phyloP scores from a whole-genome alignment of 2,888 invertebrate genomes.

The Deilephila elpenor region DNA sequence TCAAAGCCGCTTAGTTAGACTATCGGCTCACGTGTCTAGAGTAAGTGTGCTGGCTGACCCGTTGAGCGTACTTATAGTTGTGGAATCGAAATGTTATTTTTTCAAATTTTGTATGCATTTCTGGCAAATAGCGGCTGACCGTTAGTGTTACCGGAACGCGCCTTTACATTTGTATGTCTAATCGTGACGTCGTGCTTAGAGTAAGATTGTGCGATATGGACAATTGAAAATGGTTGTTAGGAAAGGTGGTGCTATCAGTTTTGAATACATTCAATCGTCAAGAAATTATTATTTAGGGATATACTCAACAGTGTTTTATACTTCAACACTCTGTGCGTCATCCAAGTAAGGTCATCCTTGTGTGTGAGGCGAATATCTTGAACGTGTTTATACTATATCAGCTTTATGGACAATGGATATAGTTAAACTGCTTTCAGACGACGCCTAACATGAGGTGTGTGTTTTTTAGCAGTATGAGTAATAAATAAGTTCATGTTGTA shows the following conservation, averaged over 20 bases:
- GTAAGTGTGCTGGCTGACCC: neutral
- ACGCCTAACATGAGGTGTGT: neutral
- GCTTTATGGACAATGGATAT: neutral
- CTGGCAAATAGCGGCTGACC: slow-evolving; percentile 11
- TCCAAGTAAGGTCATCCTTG: slow-evolving; percentile 9
- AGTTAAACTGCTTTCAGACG: neutral
- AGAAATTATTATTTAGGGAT: slow-evolving; percentile 25
- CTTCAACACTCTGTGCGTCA: slow-evolving; percentile 4
- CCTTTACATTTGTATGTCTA: slow-evolving; percentile 26
- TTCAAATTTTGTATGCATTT: slow-evolving; percentile 18
- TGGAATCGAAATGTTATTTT: slow-evolving; percentile 16
- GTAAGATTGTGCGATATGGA: slow-evolving; percentile 37
- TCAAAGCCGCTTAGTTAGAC: neutral
- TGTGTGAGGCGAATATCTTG: slow-evolving; percentile 18
- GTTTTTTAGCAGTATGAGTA: slow-evolving; percentile 18
- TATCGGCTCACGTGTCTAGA: slow-evolving; percentile 5
- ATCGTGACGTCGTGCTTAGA: slow-evolving; percentile 32
- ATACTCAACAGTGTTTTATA: slow-evolving; percentile 20
- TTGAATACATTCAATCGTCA: slow-evolving; percentile 26
- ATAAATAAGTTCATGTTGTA: slow-evolving; percentile 6
- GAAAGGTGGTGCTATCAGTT: slow-evolving; percentile 78
- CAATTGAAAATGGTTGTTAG: slow-evolving; percentile 61
- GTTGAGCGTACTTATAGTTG: slow-evolving; percentile 1
- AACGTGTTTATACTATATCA: slow-evolving; percentile 8
- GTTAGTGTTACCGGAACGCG: slow-evolving; percentile 7